A percentile compares a stretch with the other conserved stretches of the same genome.
These are phyloP conservation scores for Myanophis thanlyinensis DNA, from an alignment of 2,113 vertebrate genomes.

Conservation along the genomic window DNA sequence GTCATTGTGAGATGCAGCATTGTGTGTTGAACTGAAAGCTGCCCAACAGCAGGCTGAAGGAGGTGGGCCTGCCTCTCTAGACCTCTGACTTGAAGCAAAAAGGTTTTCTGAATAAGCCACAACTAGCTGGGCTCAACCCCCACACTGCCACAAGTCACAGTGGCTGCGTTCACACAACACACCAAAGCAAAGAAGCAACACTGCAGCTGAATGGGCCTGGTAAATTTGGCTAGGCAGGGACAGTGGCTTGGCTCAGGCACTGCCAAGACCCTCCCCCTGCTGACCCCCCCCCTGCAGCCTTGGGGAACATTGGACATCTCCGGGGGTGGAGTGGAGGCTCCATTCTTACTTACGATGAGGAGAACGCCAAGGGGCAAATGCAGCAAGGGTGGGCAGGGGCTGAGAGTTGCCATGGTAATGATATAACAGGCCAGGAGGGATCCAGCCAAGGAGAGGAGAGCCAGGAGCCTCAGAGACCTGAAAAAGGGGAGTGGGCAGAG, in stretches of 20 bases:
- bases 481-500: background rate
- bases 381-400: conserved; percentile 74
- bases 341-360: conserved; percentile 70
- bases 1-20: background rate
- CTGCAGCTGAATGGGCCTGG: background rate
- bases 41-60: background rate
- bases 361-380: conserved; percentile 50
- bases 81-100: background rate
- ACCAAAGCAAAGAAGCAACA: background rate
- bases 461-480: conserved; percentile 21
- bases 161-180: background rate
- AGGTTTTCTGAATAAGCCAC: background rate
- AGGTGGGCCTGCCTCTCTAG: background rate
- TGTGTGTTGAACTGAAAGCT: background rate
- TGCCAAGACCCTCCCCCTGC: background rate
- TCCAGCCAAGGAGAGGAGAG: conserved; percentile 58
- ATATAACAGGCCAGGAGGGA: conserved; percentile 68
- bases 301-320: background rate
- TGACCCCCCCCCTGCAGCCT: background rate
- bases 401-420: conserved; percentile 70
- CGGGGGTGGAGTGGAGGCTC: background rate
- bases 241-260: background rate
- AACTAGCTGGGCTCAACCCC: background rate
- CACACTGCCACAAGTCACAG: background rate
- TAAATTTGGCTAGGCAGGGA: background rate